Evolutionary conservation across 2,113 vertebrate species (phyloP), one percentile per base, ranked within the genome.

Genomic region (Lontra canadensis): DNA sequence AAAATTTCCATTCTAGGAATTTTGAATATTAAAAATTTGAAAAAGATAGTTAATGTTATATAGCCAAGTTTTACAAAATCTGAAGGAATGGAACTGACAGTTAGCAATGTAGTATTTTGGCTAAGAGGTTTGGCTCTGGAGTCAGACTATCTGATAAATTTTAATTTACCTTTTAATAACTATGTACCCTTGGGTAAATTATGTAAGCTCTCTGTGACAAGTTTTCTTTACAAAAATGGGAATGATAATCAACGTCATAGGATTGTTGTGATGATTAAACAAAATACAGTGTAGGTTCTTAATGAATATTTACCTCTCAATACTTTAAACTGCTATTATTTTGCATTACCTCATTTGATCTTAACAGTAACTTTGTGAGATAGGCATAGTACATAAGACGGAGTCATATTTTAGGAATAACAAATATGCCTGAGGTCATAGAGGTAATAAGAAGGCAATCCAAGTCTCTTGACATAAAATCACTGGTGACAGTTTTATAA

Each of bases 71-170:
- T 96, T 80, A 84, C 20, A 90, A 80, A 71, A 86, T 88, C 39
- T 88, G 7, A 65, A 89, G 44, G n/a, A 39, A 79, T 44, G 31
- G 6, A 95, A 4, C n/a, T 44, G n/a, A 80, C 3, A 59, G 3
- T 93, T 93, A 94, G 44, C 73, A 89, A 67, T 90, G 81, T 71
- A 91, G 52, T 7, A 73, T 85, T 93, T 93, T 89, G 26, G 10
- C 44, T 82, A 95, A 89, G 34, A 69, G 15, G 11, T 83, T 90
- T 79, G 59, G 18, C 39, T 80, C 25, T 86, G 25, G 61, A 92
- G 31, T 93, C n/a, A 92, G 65, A 86, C 23, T n/a, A 65, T 44
- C 26, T 93, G 44, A 74, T 42, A n/a, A 63, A 69, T 93, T 90
- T 9, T 74, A 94, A 36, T 88, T 88, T 88, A 18, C 31, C 6